Conservation (phyloP, 2,888 invertebrate genomes). For the Drosophila kanekoi region DNA sequence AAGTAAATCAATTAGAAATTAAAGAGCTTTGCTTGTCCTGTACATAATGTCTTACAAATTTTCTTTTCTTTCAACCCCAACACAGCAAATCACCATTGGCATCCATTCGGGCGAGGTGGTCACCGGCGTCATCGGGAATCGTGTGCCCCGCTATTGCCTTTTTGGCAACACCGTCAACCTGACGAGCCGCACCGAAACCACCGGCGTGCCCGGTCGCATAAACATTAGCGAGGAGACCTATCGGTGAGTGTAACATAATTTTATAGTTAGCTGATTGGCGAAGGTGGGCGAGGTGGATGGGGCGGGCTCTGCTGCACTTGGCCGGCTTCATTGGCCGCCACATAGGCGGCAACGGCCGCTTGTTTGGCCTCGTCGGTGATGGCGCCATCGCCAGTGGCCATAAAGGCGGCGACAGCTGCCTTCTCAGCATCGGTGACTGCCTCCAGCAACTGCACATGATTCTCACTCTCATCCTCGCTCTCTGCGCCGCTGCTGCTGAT, state of each 20-base stretch:
- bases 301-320: slow-evolving; percentile 5
- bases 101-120: slow-evolving; percentile 98
- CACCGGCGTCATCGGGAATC: slow-evolving; percentile 96
- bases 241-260: slow-evolving; percentile 87
- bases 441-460: slow-evolving; percentile 61
- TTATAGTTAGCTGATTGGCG: slow-evolving; percentile 38
- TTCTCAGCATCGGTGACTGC: slow-evolving; percentile 71
- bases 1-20: slow-evolving; percentile 29
- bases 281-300: slow-evolving; percentile 27
- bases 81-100: slow-evolving; percentile 95
- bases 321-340: slow-evolving; percentile 31
- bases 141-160: slow-evolving; percentile 96
- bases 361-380: slow-evolving; percentile 60
- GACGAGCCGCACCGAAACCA: slow-evolving; percentile 96
- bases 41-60: slow-evolving; percentile 3
- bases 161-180: slow-evolving; percentile 98
- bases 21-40: not conserved
- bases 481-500: slow-evolving; percentile 60
- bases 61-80: slow-evolving; percentile 2
- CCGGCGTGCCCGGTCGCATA: slow-evolving; percentile 94
- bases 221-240: slow-evolving; percentile 97
- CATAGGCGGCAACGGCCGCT: slow-evolving; percentile 62
- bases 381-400: slow-evolving; percentile 57
- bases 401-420: slow-evolving; percentile 65
- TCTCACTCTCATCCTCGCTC: slow-evolving; percentile 70